Percentiles rank a stretch among this genome's conserved stretches.
Conservation (phyloP, 2,113 vertebrate species). For the Percopsis transmontana region DNA sequence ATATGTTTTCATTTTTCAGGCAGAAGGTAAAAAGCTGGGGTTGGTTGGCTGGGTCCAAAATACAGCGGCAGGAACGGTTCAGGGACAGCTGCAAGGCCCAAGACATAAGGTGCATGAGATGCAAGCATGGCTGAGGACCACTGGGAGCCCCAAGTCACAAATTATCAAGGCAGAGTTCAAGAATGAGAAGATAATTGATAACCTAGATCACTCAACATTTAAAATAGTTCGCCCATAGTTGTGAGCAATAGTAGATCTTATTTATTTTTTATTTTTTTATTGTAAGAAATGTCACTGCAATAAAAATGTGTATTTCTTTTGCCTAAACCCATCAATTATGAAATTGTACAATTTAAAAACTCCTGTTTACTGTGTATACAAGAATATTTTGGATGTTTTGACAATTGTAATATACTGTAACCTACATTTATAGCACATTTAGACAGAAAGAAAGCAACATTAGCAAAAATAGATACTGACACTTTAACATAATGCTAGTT, state of each 20-base stretch:
- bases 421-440: too few relatives aligned
- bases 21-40: conserved; percentile 85
- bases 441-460: too few relatives aligned
- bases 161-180: conserved; percentile 85
- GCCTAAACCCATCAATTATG: conserved; percentile 10
- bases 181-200: conserved; percentile 82
- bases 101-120: conserved; percentile 79
- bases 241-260: conserved; percentile 9
- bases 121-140: conserved; percentile 88
- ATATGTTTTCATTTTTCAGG: conserved; percentile 67
- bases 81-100: conserved; percentile 87
- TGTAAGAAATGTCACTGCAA: conserved; percentile 7
- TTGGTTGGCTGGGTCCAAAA: conserved; percentile 96
- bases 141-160: conserved; percentile 88
- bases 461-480: too few relatives aligned
- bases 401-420: too few relatives aligned
- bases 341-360: not conserved
- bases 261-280: conserved; percentile 62
- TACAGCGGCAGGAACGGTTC: conserved; percentile 84
- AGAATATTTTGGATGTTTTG: too few relatives aligned
- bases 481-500: too few relatives aligned
- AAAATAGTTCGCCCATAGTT: conserved; percentile 71
- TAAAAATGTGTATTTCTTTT: not conserved
- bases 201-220: conserved; percentile 83
- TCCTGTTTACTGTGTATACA: not conserved